Base-by-base conservation (phyloP, 2,888 invertebrate genomes). In the Anorthoa munda region DNA sequence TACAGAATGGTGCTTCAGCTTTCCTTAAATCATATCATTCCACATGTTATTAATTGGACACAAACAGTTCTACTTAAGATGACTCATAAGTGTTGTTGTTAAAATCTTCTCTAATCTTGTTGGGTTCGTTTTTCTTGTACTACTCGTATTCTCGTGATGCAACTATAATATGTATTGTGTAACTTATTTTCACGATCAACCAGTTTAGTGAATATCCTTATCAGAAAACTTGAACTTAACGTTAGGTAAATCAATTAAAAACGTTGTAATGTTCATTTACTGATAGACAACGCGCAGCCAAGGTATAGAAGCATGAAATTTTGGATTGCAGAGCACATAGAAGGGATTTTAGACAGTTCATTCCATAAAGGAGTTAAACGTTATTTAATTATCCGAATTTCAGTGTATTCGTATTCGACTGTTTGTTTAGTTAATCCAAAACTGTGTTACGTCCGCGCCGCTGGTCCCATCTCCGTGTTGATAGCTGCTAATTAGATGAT, bases 71-170 rank as follows among this genome's bases (percentile, higher is more conserved):
- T 50, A 69, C 7, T 17, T 21, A 13, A 9, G 7, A 46, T 72
- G 72, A 72, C 21, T 72, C 46, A 73, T 58, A 12, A 23, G 23
- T 48, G 39, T 61, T 72, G 23, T 53, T 60, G 21, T 23, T 26
- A 18, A 72, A 59, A 21, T 51, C 1, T 31, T 31, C 9, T 12
- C 9, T 12, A 12, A 60, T 73, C n/a, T 59, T 31, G 31, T 60
- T 60, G 17, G 1, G 13, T 0, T 46, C 15, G 7, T 23, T 73
- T 73, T 61, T 23, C 55, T 73, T 53, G 18, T 46, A 46, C 5
- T 51, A n/a, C n/a, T n/a, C n/a, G n/a, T n/a, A 11, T 48, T 59
- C 3, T 21, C 18, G 12, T 31, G 21, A 60, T 23, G 46, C 15
- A 31, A 60, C 3, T 11, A 51, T 26, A 45, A 59, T 9, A 18